phyloP scores from a whole-genome alignment of 2,888 invertebrate species.

The Dynastes hyllus region DNA sequence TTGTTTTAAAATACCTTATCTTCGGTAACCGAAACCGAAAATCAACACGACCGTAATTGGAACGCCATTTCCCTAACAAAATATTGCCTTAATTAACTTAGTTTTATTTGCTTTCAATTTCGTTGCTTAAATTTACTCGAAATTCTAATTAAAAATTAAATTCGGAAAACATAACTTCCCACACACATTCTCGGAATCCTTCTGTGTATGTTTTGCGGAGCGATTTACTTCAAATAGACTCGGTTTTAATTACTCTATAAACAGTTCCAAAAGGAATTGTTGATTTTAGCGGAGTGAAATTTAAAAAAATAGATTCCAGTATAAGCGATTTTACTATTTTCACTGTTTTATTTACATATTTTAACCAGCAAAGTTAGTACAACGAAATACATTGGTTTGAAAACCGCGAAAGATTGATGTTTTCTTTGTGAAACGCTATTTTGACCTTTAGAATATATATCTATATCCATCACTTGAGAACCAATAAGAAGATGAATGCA shows the following conservation, averaged over 20 bases:
- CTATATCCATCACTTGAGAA: no score
- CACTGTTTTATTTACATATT: not conserved
- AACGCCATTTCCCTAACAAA: constrained; percentile 42
- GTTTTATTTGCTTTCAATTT: constrained; percentile 53
- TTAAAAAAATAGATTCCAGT: not conserved
- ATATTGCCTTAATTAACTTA: constrained; percentile 51
- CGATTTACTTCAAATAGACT: constrained; percentile 18
- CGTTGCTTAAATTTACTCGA: constrained; percentile 42
- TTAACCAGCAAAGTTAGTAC: not conserved
- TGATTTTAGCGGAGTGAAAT: not conserved
- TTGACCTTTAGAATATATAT: no score
- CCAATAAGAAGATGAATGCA: no score
- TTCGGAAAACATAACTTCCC: constrained; percentile 31
- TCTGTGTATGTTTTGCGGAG: constrained; percentile 5
- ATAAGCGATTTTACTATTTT: not conserved
- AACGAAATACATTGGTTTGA: no score
- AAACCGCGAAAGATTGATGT: no score
- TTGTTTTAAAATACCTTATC: constrained; percentile 48
- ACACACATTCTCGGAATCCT: not conserved
- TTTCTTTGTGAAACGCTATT: no score
- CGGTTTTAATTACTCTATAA: constrained; percentile 24
- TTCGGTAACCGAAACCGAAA: constrained; percentile 40
- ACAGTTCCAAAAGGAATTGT: constrained; percentile 3
- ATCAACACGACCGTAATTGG: constrained; percentile 44
- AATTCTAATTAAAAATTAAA: constrained; percentile 48